These are phyloP conservation scores for Perithous albicinctus DNA, from an alignment of 2,888 invertebrate genomes.

Conservation along the genomic window DNA sequence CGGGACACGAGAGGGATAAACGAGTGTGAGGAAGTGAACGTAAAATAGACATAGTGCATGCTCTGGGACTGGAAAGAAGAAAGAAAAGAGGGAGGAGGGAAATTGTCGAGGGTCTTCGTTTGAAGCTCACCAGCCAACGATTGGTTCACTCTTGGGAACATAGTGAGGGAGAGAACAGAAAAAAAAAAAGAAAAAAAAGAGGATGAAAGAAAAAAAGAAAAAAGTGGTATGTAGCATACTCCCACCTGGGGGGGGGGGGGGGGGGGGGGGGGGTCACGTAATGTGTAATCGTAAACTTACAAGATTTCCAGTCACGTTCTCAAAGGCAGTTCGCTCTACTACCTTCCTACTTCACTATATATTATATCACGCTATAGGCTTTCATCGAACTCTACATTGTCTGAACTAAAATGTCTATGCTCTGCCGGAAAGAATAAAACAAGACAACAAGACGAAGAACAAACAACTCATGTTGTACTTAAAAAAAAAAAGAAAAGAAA, in stretches of 20 bases:
- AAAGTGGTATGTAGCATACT: conserved; percentile 47
- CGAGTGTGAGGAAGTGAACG: conserved; percentile 29
- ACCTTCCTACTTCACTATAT: conserved; percentile 55
- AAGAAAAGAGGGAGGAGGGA: conserved; percentile 23
- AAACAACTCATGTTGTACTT: conserved; percentile 3
- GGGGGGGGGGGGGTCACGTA: conserved; percentile 73
- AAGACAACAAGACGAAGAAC: conserved; percentile 42
- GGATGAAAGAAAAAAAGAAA: too few species aligned
- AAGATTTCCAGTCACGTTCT: conserved; percentile 80
- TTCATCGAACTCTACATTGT: conserved; percentile 30
- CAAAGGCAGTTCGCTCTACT: conserved; percentile 75
- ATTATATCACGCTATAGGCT: conserved; percentile 33
- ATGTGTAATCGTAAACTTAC: conserved; percentile 78
- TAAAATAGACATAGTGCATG: conserved; percentile 10
- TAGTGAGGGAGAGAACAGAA: conserved; percentile 7
- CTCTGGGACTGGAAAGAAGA: not conserved
- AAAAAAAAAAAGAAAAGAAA: too few species aligned
- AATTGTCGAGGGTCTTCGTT: conserved; percentile 44
- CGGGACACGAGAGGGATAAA: conserved; percentile 36
- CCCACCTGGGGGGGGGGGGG: too few species aligned
- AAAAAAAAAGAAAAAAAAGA: too few species aligned
- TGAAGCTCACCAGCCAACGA: conserved; percentile 44
- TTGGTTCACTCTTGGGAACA: conserved; percentile 43
- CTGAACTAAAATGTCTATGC: conserved; percentile 7
- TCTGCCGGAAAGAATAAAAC: conserved; percentile 34